Evolutionary conservation across 2,113 vertebrate genomes (phyloP), one percentile per base, ranked within the genome.

Genomic region (Lophura nycthemera): DNA sequence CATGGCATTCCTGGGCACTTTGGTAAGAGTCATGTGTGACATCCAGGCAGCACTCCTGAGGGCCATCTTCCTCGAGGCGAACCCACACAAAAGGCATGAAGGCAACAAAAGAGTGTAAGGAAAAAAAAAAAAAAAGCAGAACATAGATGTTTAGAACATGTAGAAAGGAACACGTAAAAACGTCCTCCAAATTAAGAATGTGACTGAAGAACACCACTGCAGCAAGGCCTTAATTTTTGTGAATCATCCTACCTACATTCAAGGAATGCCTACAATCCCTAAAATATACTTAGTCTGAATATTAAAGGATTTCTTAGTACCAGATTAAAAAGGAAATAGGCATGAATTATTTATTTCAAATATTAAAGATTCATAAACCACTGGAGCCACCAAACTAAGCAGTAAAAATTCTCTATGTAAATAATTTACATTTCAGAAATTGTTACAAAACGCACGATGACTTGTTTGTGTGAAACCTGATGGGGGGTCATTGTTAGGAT

Each of bases 371-470:
- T 94, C 79, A 89, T 89, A 93, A 93, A 45, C 15, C 56, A 48
- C 1, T 6, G 43, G 73, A 93, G 20, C 74, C 63, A 82, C 57
- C 40, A 43, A 92, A 36, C 74, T 84, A 84, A 82, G 86, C 66
- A 82, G 61, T 52, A 94, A 84, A 27, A 11, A 63, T 72, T 82
- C 38, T 82, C 29, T 59, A 13, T 32, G 43, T 90, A 92, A 95
- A 93, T 94, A 92, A 94, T 94, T 92, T 87, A 94, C 30, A 70
- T 59, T 94, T 92, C 54, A 61, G 65, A 96, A 90, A 61, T 66
- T 42, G 40, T 85, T 94, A 82, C 54, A 94, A 93, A 93, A 84
- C 34, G 36, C 48, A 10, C 20, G 22, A 83, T 65, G 73, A 81
- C 38, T 95, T 90, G 43, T 89, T 92, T 87, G n/a, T 69, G 40